Evolutionary conservation across 1,140 invertebrate genomes (phyloP), one percentile per base, ranked within the genome.

Genomic region (Penaeus vannamei): DNA sequence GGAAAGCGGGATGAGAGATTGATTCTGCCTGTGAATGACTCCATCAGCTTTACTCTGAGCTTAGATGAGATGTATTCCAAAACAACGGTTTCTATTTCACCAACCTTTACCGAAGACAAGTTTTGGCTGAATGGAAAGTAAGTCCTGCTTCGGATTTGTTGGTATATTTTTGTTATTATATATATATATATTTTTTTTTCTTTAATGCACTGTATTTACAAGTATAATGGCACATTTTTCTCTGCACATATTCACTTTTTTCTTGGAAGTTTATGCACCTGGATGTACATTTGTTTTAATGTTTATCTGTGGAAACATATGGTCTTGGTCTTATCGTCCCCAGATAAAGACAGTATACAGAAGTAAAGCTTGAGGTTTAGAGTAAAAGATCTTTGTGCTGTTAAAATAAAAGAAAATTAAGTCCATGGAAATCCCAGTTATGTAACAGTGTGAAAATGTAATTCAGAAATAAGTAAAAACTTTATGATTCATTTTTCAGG

Each of bases 11-110:
- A 99, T 94, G 98, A 99, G 93, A 93, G 96, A 80, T 94, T 98
- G 90, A 98, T 99, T 92, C 94, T 99, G 86, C 99, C 99, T n/a
- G 93, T 98, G 53, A 99, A 99, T 94, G 98, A 99, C 94, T 99
- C 99, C 20, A 94, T 99, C 76, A 99, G 98, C 94, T 95, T 96
- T 86, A 99, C 91, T 19, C 86, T 92, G 19, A 91, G 87, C 79
- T 87, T 89, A 64, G 80, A 89, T 92, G 91, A 98, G 96, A 95
- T 99, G 94, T 96, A 96, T 93, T 96, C 98, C 23, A 98, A 96
- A 94, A 99, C 98, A 82, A 97, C 97, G 64, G 95, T 98, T 10
- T 95, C 95, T 92, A 94, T 95, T 5, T 95, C 95, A 92, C 93
- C 95, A 76, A 93, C 94, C 20, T 98, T 98, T 92, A 94, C 93